Conservation (phyloP, 2,113 vertebrate genomes). For the Gavia stellata region DNA sequence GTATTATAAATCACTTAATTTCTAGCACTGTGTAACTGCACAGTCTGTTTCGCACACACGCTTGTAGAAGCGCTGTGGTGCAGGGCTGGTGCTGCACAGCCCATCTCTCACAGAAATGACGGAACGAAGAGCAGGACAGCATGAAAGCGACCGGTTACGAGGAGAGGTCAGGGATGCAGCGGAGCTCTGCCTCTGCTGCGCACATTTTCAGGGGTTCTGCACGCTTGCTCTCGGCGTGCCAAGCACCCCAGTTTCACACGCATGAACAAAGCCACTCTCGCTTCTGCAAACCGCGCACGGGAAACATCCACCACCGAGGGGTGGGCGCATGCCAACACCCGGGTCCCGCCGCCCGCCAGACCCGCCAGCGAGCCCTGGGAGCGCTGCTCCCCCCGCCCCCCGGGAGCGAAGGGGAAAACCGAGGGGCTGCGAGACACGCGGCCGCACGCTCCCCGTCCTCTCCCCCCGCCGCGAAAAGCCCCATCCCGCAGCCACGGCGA, state of each 20-base stretch:
- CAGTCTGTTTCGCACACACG: rapidly evolving
- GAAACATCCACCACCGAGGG: rapidly evolving
- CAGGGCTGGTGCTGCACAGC: neutral
- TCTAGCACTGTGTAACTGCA: rapidly evolving
- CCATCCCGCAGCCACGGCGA: neutral
- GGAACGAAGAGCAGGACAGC: rapidly evolving
- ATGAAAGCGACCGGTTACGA: rapidly evolving
- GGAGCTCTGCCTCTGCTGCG: rapidly evolving
- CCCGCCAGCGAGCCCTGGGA: rapidly evolving
- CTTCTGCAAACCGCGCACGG: neutral
- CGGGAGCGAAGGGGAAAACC: too few species aligned
- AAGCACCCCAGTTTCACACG: rapidly evolving
- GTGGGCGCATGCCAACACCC: rapidly evolving
- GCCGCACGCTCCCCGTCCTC: too few species aligned
- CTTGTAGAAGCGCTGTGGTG: rapidly evolving
- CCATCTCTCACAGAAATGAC: rapidly evolving
- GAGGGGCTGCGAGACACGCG: neutral
- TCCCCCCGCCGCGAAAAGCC: neutral
- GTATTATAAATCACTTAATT: rapidly evolving
- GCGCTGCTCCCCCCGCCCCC: neutral
- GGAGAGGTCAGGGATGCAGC: rapidly evolving
- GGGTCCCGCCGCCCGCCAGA: neutral
- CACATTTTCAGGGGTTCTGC: rapidly evolving
- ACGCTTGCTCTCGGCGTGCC: rapidly evolving
- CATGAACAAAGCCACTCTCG: neutral